Percentiles rank a stretch among this genome's conserved stretches.
Evolutionary conservation across 1,140 invertebrate species (phyloP).

Genomic region (Drosophila yakuba): DNA sequence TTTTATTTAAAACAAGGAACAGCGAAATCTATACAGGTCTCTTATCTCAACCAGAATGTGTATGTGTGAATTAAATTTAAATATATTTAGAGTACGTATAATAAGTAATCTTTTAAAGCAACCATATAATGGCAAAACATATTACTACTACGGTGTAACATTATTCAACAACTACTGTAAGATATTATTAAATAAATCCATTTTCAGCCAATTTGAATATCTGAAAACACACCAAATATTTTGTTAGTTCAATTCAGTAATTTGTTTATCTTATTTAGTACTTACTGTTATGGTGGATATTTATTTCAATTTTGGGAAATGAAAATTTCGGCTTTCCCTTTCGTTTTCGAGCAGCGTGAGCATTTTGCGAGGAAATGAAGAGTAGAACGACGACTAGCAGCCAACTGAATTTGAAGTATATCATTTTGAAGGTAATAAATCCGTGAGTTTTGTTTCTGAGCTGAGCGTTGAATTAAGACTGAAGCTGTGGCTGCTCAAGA

Average conservation of each 20-base stretch:
- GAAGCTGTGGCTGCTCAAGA: neutral
- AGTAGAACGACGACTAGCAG: slow-evolving; percentile 29
- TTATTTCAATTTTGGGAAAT: slow-evolving; percentile 36
- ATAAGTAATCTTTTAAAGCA: neutral
- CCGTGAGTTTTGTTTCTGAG: neutral
- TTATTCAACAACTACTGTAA: neutral
- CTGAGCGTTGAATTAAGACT: slow-evolving; percentile 14
- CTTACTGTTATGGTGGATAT: slow-evolving; percentile 76
- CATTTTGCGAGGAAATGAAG: slow-evolving; percentile 25
- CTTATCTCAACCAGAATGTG: neutral
- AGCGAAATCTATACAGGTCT: neutral
- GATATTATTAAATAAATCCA: neutral
- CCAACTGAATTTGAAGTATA: slow-evolving; percentile 55
- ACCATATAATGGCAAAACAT: neutral
- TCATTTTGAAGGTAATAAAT: slow-evolving; percentile 40
- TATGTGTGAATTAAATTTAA: neutral
- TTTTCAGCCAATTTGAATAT: slow-evolving; percentile 58
- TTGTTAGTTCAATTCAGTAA: neutral
- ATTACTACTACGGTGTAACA: neutral
- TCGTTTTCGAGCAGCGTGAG: slow-evolving; percentile 44
- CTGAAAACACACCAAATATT: slow-evolving; percentile 28
- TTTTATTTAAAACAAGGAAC: neutral
- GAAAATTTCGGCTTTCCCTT: slow-evolving; percentile 22
- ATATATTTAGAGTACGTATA: neutral
- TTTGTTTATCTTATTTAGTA: neutral